Evolutionary conservation across 2,888 invertebrate genomes (phyloP).

Genomic region (Alloscopus bannaensis): DNA sequence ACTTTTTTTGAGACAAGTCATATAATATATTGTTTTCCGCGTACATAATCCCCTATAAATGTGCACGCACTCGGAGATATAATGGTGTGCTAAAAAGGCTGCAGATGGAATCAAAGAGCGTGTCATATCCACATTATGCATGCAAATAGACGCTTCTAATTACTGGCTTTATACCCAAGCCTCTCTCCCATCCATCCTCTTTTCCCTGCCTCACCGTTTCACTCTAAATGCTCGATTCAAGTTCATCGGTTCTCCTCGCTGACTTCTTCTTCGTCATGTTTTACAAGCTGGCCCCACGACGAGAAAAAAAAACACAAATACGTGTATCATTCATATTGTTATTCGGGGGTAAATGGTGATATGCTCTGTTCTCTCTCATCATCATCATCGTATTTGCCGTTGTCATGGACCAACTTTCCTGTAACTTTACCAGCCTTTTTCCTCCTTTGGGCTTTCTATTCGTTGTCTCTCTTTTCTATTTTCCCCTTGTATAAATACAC

Average conservation of each 20-base stretch:
- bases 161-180: constrained; percentile 19
- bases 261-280: constrained; percentile 35
- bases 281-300: constrained; percentile 46
- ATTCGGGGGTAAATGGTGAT: constrained; percentile 55
- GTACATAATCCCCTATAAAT: no score
- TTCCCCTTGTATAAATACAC: constrained; percentile 35
- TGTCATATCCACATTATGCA: constrained; percentile 28
- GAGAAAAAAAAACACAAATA: constrained; percentile 61
- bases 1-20: no score
- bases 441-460: constrained; percentile 50
- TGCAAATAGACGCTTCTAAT: constrained; percentile 31
- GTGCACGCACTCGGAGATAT: no score
- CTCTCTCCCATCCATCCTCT: constrained; percentile 11
- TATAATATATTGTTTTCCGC: no score
- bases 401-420: constrained; percentile 32
- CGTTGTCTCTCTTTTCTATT: no score
- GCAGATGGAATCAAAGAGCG: constrained; percentile 42
- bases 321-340: constrained; percentile 45
- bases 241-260: constrained; percentile 47
- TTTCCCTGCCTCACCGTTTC: not conserved
- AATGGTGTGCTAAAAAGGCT: no score
- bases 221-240: constrained; percentile 36
- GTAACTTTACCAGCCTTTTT: constrained; percentile 47
- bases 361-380: constrained; percentile 18
- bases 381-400: no score